These are phyloP conservation scores for Ptychoptera albimana DNA, from an alignment of 2,888 invertebrate genomes.

Conservation along the genomic window DNA sequence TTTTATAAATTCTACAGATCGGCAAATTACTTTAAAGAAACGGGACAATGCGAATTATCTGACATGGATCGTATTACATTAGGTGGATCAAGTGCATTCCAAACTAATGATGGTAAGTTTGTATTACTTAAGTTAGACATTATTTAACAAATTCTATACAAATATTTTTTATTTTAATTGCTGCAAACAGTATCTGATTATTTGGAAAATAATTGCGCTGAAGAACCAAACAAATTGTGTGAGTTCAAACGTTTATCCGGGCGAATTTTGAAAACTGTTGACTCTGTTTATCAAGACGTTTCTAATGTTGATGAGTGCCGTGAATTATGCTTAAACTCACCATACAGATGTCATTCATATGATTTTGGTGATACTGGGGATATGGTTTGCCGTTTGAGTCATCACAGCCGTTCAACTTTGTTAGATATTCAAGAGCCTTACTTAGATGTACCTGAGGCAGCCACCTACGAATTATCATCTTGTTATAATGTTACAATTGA, in stretches of 20 bases:
- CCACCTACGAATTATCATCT: constrained; percentile 81
- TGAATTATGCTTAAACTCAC: constrained; percentile 75
- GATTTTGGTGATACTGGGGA: constrained; percentile 89
- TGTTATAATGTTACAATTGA: constrained; percentile 92
- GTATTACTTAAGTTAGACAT: too few species aligned
- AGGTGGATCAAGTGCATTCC: constrained; percentile 65
- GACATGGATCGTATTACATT: constrained; percentile 85
- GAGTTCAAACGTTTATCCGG: constrained; percentile 83
- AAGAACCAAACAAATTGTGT: constrained; percentile 85
- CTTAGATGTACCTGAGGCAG: constrained; percentile 77
- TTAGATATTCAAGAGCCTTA: constrained; percentile 83
- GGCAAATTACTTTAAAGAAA: constrained; percentile 75
- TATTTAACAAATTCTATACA: too few species aligned
- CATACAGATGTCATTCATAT: constrained; percentile 84
- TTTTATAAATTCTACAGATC: constrained; percentile 45
- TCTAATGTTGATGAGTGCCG: constrained; percentile 75
- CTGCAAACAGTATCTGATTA: constrained; percentile 47
- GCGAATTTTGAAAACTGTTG: constrained; percentile 82
- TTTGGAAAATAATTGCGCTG: constrained; percentile 84
- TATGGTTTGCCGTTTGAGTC: constrained; percentile 81
- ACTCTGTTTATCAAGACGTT: constrained; percentile 82
- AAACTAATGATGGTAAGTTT: constrained; percentile 41
- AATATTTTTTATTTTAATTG: neutral
- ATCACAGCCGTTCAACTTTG: constrained; percentile 77
- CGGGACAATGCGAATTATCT: constrained; percentile 72